Evolutionary conservation across 2,888 invertebrate species (phyloP).

Genomic region (Galerucella nymphaeae): DNA sequence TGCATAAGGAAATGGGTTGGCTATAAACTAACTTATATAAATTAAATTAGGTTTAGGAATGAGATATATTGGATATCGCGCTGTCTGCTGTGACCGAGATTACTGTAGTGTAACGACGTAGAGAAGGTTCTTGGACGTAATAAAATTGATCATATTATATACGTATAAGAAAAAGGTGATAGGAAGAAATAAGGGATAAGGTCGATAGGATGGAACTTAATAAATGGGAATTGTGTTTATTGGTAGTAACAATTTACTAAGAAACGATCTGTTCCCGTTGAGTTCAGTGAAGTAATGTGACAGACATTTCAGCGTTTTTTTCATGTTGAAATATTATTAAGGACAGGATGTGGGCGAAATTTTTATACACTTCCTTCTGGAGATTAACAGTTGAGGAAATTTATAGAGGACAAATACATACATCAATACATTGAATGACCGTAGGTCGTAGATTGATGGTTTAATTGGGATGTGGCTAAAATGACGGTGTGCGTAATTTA

Average conservation of each 20-base stretch:
- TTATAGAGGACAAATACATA: no score
- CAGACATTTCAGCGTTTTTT: no score
- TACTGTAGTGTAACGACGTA: conserved; percentile 1
- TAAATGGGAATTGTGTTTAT: not conserved
- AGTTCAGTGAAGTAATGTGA: no score
- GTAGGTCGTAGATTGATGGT: no score
- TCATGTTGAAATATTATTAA: no score
- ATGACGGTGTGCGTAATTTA: no score
- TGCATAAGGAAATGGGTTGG: conserved; percentile 15
- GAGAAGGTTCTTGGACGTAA: conserved; percentile 5
- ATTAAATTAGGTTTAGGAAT: conserved; percentile 27
- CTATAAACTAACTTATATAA: conserved; percentile 32
- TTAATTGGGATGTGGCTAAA: no score
- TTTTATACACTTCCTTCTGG: no score
- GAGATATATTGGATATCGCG: conserved; percentile 28
- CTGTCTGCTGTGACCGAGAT: conserved; percentile 18
- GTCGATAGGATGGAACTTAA: not conserved
- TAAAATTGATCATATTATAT: conserved; percentile 15
- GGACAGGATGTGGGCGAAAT: no score
- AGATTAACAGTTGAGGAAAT: no score
- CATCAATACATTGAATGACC: no score
- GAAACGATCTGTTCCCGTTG: not conserved
- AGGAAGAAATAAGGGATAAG: conserved; percentile 2
- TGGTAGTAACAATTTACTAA: not conserved
- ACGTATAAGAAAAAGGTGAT: not conserved